phyloP scores from a whole-genome alignment of 1,140 invertebrate species.

The Tigriopus japonicus region DNA sequence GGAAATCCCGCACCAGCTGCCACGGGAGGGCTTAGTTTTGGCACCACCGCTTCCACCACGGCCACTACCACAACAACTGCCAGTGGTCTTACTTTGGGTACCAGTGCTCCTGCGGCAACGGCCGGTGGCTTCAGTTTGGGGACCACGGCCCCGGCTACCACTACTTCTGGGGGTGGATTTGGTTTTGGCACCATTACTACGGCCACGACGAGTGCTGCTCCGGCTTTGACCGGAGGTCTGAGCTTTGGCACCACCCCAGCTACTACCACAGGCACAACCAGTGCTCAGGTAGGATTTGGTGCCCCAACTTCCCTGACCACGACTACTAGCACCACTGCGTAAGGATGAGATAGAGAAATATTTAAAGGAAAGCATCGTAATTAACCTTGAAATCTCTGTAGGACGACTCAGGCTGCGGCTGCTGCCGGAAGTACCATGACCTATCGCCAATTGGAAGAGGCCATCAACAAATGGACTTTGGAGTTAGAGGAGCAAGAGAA shows the following conservation, averaged over 20 bases:
- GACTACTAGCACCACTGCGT: no score
- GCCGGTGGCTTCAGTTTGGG: not conserved
- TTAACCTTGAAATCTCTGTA: not conserved
- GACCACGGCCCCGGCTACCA: not conserved
- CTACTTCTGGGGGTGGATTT: not conserved
- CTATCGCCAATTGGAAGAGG: conserved; percentile 74
- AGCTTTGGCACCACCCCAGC: not conserved
- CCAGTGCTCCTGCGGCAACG: not conserved
- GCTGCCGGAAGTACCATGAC: conserved; percentile 38
- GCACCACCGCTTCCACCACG: no score
- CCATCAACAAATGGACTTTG: conserved; percentile 85
- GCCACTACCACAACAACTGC: no score
- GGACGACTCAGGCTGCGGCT: conserved; percentile 18
- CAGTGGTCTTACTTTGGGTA: not conserved
- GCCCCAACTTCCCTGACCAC: no score
- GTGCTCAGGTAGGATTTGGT: not conserved
- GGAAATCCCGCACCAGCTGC: no score
- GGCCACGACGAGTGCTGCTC: conserved; percentile 1
- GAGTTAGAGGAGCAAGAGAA: conserved; percentile 86
- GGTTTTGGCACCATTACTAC: not conserved
- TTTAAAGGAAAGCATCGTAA: not conserved
- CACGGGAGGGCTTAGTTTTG: no score
- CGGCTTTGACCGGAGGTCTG: not conserved
- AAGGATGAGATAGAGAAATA: not conserved
- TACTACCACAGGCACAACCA: not conserved